Percentiles rank a stretch among this genome's conserved stretches.
Conservation (phyloP, 1,140 invertebrate genomes). For the Eriosoma lanigerum region DNA sequence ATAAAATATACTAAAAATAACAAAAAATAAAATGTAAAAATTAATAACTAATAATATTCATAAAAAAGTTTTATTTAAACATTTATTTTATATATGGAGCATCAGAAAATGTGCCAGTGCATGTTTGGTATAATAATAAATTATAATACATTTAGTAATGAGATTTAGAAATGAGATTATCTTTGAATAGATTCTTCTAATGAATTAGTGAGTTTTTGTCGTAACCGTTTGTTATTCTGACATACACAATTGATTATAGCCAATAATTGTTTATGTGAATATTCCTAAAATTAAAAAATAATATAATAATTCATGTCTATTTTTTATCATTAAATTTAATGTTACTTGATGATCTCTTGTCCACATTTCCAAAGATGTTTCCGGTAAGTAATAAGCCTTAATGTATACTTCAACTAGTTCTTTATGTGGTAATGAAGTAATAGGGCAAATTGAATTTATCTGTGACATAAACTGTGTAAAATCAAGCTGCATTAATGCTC, state of each 20-base stretch:
- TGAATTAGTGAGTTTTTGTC: slow-evolving; percentile 72
- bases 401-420: slow-evolving; percentile 93
- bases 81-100: too few relatives aligned
- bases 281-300: slow-evolving; percentile 66
- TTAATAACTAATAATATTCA: neutral
- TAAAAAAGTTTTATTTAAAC: too few relatives aligned
- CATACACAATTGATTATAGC: slow-evolving; percentile 83
- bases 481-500: slow-evolving; percentile 96
- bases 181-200: slow-evolving; percentile 63
- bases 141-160: too few relatives aligned
- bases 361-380: slow-evolving; percentile 85
- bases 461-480: slow-evolving; percentile 93
- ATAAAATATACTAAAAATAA: neutral
- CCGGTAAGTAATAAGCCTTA: slow-evolving; percentile 93
- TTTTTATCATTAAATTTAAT: slow-evolving; percentile 2
- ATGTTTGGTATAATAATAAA: too few relatives aligned
- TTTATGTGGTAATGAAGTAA: slow-evolving; percentile 83
- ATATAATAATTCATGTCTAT: slow-evolving; percentile 49
- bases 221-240: slow-evolving; percentile 83
- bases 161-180: slow-evolving; percentile 21
- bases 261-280: slow-evolving; percentile 82
- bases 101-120: too few relatives aligned
- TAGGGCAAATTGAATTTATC: slow-evolving; percentile 79
- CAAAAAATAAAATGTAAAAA: neutral
- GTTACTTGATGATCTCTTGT: slow-evolving; percentile 76